phyloP scores from a whole-genome alignment of 2,888 invertebrate species.

The Apamea crenata region DNA sequence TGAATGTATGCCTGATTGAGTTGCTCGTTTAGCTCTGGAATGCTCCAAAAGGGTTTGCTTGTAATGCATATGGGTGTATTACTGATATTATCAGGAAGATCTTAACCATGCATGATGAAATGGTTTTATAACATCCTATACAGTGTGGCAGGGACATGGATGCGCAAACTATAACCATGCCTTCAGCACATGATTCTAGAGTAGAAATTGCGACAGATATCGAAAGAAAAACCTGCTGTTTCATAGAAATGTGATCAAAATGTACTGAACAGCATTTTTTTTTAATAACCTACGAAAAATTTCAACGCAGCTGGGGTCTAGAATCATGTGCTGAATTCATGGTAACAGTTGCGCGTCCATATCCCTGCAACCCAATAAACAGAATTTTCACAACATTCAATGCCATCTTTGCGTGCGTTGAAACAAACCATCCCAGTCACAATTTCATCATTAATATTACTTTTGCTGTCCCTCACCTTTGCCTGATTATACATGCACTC shows the following conservation, averaged over 20 bases:
- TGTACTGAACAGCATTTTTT: neutral
- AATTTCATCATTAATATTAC: slow-evolving; percentile 31
- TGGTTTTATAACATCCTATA: neutral
- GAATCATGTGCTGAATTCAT: neutral
- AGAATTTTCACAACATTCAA: too few species aligned
- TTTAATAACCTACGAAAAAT: neutral
- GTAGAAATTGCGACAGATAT: too few species aligned
- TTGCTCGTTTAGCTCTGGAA: slow-evolving; percentile 22
- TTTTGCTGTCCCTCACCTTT: slow-evolving; percentile 39
- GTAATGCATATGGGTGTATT: slow-evolving; percentile 18
- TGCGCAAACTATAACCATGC: neutral
- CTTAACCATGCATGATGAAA: slow-evolving; percentile 8
- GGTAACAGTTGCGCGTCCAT: neutral
- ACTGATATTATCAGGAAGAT: neutral
- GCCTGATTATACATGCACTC: slow-evolving; percentile 40
- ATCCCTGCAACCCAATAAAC: too few species aligned
- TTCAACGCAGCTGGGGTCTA: neutral
- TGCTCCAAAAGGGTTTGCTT: slow-evolving; percentile 13
- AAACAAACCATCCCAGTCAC: neutral
- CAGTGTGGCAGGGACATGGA: neutral
- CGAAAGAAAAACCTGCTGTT: too few species aligned
- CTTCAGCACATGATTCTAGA: neutral
- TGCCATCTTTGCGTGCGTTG: neutral
- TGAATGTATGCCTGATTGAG: slow-evolving; percentile 51
- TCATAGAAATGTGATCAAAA: too few species aligned